Evolutionary conservation across 2,113 vertebrate genomes (phyloP).

Genomic region (Oostethus manadensis): DNA sequence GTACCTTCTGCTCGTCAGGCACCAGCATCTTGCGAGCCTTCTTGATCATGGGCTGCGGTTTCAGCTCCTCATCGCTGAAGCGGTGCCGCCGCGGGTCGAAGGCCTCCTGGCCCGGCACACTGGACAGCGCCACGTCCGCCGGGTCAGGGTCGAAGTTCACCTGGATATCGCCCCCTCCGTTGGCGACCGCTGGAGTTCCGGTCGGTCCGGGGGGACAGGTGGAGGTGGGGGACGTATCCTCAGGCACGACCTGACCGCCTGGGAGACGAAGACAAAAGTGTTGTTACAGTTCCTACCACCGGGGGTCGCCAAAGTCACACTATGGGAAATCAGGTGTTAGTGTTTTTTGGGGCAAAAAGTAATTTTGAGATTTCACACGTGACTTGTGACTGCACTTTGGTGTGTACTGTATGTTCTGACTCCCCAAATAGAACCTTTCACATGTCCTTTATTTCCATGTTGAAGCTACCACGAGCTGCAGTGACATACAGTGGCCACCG

Average conservation of each 20-base stretch:
- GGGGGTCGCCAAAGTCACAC: not conserved
- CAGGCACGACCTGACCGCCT: conserved; percentile 68
- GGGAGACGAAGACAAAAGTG: not conserved
- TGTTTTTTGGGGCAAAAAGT: not conserved
- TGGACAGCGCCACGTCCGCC: conserved; percentile 84
- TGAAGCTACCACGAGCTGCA: too few relatives aligned
- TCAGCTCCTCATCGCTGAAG: conserved; percentile 84
- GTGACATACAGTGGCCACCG: too few relatives aligned
- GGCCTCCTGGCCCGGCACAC: conserved; percentile 85
- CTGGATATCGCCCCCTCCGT: conserved; percentile 72
- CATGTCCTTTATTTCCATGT: too few relatives aligned
- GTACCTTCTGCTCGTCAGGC: conserved; percentile 86
- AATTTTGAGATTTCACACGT: too few relatives aligned
- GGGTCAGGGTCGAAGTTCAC: conserved; percentile 90
- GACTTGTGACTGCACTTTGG: too few relatives aligned
- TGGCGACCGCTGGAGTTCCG: conserved; percentile 36
- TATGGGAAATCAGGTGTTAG: not conserved
- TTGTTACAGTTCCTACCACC: not conserved
- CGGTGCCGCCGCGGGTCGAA: conserved; percentile 86
- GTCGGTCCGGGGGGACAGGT: conserved; percentile 58
- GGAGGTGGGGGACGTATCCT: conserved; percentile 62
- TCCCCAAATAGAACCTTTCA: too few relatives aligned
- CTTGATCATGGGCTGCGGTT: conserved; percentile 81
- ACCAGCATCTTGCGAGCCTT: conserved; percentile 89
- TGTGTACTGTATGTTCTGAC: too few relatives aligned